phyloP scores from a whole-genome alignment of 2,797 vertebrate species.

The Micrastur ruficollis region DNA sequence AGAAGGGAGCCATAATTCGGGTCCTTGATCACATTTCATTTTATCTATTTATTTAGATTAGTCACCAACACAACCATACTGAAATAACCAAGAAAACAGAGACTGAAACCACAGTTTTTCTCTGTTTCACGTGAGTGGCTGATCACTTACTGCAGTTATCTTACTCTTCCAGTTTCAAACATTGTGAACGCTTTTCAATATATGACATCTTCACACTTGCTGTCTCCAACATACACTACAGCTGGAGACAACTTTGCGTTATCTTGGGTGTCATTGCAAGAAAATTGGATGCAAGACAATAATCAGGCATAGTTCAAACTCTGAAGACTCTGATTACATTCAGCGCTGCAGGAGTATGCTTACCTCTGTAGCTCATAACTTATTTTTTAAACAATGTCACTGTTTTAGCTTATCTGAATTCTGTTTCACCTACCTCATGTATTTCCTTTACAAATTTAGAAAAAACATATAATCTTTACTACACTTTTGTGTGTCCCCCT shows the following conservation, averaged over 20 bases:
- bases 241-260: neutral
- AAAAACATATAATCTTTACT: neutral
- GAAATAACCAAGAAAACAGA: neutral
- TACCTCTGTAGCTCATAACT: neutral
- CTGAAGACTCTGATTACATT: neutral
- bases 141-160: neutral
- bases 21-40: neutral
- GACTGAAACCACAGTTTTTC: neutral
- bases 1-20: accelerated
- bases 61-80: neutral
- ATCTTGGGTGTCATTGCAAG: neutral
- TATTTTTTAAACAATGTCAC: neutral
- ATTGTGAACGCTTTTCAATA: neutral
- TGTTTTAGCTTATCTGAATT: neutral
- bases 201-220: neutral
- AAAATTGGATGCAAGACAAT: neutral
- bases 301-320: neutral
- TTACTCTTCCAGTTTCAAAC: neutral
- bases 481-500: neutral
- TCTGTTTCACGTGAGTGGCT: neutral
- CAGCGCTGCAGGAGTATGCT: neutral
- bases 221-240: neutral
- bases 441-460: neutral
- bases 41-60: neutral
- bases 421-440: neutral